These are phyloP conservation scores for Lutjanus campechanus DNA, from an alignment of 2,797 vertebrate genomes.

Conservation along the genomic window DNA sequence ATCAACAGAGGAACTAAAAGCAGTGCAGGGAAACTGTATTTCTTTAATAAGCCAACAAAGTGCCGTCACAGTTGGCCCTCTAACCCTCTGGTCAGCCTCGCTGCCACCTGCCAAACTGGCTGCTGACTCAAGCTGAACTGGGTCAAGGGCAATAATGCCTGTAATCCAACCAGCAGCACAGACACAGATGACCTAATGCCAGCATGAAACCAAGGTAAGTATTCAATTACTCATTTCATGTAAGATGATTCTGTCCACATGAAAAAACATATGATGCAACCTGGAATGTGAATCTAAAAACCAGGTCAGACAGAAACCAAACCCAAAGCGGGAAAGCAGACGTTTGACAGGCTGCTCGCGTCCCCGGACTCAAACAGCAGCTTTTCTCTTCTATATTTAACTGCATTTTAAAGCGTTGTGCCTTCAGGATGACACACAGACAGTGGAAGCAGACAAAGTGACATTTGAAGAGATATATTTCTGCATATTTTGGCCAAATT, in stretches of 20 bases:
- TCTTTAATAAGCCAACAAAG: constrained; percentile 14
- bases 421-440: not conserved
- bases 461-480: not conserved
- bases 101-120: constrained; percentile 14
- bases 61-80: not conserved
- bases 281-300: not conserved
- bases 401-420: not conserved
- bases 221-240: not conserved
- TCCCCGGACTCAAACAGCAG: not conserved
- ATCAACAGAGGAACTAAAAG: not conserved
- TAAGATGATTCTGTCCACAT: not conserved
- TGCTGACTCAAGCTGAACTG: constrained; percentile 14
- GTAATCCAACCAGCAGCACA: constrained; percentile 9
- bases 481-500: not conserved
- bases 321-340: not conserved
- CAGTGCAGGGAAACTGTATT: not conserved
- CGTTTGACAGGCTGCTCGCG: not conserved
- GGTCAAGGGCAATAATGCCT: constrained; percentile 43
- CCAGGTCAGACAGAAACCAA: constrained; percentile 23
- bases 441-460: not conserved
- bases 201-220: not conserved
- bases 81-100: constrained; percentile 22
- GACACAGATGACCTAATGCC: not conserved
- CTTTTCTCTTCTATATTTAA: constrained; percentile 18
- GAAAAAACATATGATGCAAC: not conserved